These are phyloP conservation scores for Distichodus sexfasciatus DNA, from an alignment of 2,797 vertebrate genomes.

Conservation along the genomic window DNA sequence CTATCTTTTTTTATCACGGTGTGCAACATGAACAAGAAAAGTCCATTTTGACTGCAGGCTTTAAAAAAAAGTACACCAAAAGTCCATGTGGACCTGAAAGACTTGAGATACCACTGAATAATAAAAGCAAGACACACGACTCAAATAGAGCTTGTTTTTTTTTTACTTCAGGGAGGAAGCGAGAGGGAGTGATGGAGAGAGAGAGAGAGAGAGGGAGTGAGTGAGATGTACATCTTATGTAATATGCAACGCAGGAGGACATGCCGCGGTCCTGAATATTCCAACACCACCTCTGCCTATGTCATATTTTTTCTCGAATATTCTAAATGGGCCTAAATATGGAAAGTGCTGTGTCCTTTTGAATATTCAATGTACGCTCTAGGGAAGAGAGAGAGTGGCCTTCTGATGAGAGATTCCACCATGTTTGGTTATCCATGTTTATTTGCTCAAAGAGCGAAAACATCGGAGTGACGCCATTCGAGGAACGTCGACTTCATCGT, in stretches of 20 bases:
- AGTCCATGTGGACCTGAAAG: slow-evolving; percentile 58
- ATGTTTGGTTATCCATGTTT: too few species aligned
- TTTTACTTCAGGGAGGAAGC: neutral
- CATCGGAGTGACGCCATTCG: too few species aligned
- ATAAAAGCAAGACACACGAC: slow-evolving; percentile 31
- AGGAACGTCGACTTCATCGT: neutral
- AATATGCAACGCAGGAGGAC: slow-evolving; percentile 28
- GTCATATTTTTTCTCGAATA: slow-evolving; percentile 10
- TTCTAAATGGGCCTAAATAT: slow-evolving; percentile 20
- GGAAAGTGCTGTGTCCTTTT: slow-evolving; percentile 16
- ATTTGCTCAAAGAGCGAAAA: neutral
- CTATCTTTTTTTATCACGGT: slow-evolving; percentile 43
- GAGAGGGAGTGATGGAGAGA: neutral
- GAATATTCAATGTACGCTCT: slow-evolving; percentile 15
- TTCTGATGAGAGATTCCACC: neutral
- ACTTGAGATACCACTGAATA: slow-evolving; percentile 51
- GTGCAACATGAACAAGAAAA: slow-evolving; percentile 67
- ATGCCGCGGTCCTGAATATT: slow-evolving; percentile 26
- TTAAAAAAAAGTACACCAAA: slow-evolving; percentile 59
- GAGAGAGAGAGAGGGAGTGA: neutral
- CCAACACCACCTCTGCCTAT: slow-evolving; percentile 26
- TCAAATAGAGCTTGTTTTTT: slow-evolving; percentile 15
- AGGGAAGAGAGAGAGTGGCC: neutral
- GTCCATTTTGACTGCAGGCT: slow-evolving; percentile 67
- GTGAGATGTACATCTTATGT: slow-evolving; percentile 20